These are phyloP conservation scores for Apodemia zela DNA, from an alignment of 2,888 invertebrate genomes.

Conservation along the genomic window DNA sequence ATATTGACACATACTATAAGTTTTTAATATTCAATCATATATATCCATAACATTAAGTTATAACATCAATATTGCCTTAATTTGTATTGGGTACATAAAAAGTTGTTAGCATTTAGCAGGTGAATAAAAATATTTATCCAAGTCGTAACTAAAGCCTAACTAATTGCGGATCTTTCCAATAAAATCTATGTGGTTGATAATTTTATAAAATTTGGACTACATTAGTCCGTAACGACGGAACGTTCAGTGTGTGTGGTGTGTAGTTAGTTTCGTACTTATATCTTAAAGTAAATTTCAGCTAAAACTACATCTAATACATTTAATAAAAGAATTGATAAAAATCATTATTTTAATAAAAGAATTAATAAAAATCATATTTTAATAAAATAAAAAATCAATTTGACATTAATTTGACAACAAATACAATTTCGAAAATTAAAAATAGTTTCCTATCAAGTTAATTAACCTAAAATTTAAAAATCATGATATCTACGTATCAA, in stretches of 20 bases:
- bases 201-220: neutral
- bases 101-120: too few species aligned
- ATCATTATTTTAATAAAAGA: neutral
- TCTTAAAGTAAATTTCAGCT: neutral
- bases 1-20: too few species aligned
- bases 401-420: slow-evolving; percentile 1
- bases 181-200: too few species aligned
- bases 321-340: neutral
- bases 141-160: too few species aligned
- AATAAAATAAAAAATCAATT: neutral
- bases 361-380: too few species aligned
- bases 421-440: neutral
- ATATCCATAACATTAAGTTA: too few species aligned
- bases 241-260: neutral
- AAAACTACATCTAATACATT: neutral
- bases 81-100: too few species aligned
- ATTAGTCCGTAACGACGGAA: neutral
- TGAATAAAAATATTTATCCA: too few species aligned
- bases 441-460: neutral
- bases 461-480: neutral
- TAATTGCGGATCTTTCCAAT: too few species aligned
- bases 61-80: too few species aligned
- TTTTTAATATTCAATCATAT: too few species aligned
- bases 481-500: slow-evolving; percentile 14
- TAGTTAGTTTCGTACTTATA: neutral